Evolutionary conservation across 2,797 vertebrate genomes (phyloP), one percentile per base, ranked within the genome.

Genomic region (Chelon auratus): DNA sequence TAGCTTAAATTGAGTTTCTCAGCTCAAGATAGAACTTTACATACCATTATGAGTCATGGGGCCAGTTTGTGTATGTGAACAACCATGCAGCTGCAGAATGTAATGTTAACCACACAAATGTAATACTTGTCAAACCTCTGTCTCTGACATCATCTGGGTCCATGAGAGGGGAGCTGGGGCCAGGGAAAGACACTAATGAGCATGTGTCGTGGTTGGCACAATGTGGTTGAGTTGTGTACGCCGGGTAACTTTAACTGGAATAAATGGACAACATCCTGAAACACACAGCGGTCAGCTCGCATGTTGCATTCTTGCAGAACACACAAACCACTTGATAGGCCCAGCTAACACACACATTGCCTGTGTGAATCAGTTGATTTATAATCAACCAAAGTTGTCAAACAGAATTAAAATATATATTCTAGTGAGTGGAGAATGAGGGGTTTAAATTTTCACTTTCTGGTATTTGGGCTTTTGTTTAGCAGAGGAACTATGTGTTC

Each of bases 311-410:
- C 45, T 71, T 37, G 42, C 47, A 68, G 58, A 75, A 72, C 55
- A 72, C 53, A 67, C 63, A 78, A 80, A 74, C 68, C 77, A 68
- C 61, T 6, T 59, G 65, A 77, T 68, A 52, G 58, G 57, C 40
- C 42, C 6, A n/a, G 37, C 73, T 70, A 40, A 47, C 48, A 66
- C 61, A 40, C 67, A 72, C 74, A 81, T 85, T 82, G 5, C 78
- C 71, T 82, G 66, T 5, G 61, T 65, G 65, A 85, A 72, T 83
- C 64, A 64, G 56, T 74, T 73, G 75, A 80, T 85, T 80, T 83
- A 77, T 81, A 84, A 87, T 72, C 51, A 64, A 72, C 68, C 80
- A 58, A 43, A 64, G 64, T 63, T 87, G 76, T 84, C 80, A 82
- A 80, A 80, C 79, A 80, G 53, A 17, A 83, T 87, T 75, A 69